These are phyloP conservation scores for Xiphias gladius DNA, from an alignment of 2,113 vertebrate genomes.

Conservation along the genomic window DNA sequence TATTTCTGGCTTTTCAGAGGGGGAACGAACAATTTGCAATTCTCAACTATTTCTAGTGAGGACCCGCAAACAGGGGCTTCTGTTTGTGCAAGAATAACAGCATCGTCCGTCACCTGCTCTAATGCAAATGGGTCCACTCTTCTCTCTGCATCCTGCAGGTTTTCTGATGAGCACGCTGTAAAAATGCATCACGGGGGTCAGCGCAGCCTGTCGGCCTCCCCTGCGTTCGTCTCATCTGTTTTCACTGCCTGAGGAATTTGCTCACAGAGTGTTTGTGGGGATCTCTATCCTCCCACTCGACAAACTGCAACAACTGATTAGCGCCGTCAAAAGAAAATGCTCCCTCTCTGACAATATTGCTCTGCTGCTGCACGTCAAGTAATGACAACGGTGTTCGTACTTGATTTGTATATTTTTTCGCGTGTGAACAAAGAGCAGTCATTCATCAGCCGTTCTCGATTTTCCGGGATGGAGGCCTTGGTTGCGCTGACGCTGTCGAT, in stretches of 20 bases:
- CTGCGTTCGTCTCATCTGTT: conserved; percentile 1
- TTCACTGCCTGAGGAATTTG: background rate
- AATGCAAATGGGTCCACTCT: background rate
- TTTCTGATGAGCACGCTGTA: background rate
- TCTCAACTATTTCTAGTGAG: too few species aligned
- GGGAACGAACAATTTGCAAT: too few species aligned
- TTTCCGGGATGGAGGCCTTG: background rate
- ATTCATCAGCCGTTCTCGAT: background rate
- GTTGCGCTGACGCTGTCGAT: background rate
- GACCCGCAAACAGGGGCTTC: too few species aligned
- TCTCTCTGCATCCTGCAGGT: conserved; percentile 13
- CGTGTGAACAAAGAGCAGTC: background rate
- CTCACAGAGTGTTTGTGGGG: background rate
- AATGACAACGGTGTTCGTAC: background rate
- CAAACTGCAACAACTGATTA: conserved; percentile 8
- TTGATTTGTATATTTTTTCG: background rate
- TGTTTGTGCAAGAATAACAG: background rate
- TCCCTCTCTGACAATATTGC: background rate
- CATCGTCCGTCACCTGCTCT: background rate
- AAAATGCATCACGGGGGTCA: background rate
- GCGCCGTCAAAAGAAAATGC: background rate
- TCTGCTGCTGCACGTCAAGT: background rate
- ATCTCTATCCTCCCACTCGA: background rate
- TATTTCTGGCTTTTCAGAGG: background rate
- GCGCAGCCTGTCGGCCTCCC: conserved; percentile 1